Base-by-base conservation (phyloP, 2,888 invertebrate species). In the Ferdinandea cuprea region DNA sequence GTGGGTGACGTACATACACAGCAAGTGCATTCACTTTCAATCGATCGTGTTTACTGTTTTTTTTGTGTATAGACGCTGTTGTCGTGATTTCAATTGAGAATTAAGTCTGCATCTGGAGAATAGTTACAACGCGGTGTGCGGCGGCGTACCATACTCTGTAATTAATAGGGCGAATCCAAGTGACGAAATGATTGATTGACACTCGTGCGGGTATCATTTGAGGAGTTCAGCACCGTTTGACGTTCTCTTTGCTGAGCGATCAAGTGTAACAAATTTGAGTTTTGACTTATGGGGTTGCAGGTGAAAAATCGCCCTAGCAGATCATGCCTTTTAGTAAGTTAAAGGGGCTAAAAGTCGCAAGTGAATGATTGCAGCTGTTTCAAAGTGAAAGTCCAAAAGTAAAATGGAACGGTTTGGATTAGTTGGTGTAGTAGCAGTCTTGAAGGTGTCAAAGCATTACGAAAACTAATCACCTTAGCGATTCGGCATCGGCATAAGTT, bases 121-220 rank as follows among this genome's bases (percentile, higher is more conserved):
- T 71, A 76, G 58, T 17, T 63, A 46, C 35, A 52, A 32, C 21
- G 52, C 61, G 17, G 17, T 28, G 28, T 13, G 32, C 30, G 25
- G 46, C 13, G 50, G 58, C 46, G 56, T 61, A 15, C 8, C 3
- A 17, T 81, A 35, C 37, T 40, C 52, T 61, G 56, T 71, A 81
- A 81, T 81, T 71, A 81, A 72, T 66, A 81, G 81, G 81, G 81
- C 81, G 65, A 72, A 71, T 66, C 81, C 54, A 44, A 72, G 76
- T 81, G 81, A 81, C 71, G 81, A 77, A 81, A 81, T 81, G 76
- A 81, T 77, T 81, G 81, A 81, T 81, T 81, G 81, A 72, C 81
- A 77, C 66, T 81, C 81, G 81, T 81, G 81, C 76, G 46, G 40
- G 68, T 54, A 56, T 59, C 73, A 48, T 69, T 50, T 68, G 50